Conservation (phyloP, 1,140 invertebrate species). For the Riptortus pedestris region DNA sequence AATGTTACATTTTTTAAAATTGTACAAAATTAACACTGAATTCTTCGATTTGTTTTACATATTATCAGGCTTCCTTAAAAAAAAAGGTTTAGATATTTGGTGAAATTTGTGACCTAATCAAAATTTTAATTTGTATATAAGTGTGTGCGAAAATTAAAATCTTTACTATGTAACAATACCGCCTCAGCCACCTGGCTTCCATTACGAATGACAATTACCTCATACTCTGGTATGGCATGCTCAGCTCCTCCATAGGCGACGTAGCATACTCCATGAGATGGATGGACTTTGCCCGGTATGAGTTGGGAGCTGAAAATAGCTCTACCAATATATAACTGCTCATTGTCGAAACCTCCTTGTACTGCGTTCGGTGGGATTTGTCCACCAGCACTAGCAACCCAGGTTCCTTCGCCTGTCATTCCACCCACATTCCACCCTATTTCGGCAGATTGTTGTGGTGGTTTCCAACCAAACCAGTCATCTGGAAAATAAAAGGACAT, state of each 20-base stretch:
- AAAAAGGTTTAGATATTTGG: too few relatives aligned
- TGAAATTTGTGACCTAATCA: too few relatives aligned
- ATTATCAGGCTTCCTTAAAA: too few relatives aligned
- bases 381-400: conserved; percentile 54
- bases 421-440: not conserved
- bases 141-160: too few relatives aligned
- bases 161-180: too few relatives aligned
- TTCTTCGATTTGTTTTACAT: too few relatives aligned
- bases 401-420: conserved; percentile 35
- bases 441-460: not conserved
- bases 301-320: conserved; percentile 60
- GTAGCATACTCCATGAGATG: conserved; percentile 60
- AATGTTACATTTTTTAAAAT: too few relatives aligned
- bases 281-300: conserved; percentile 65
- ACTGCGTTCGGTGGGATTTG: conserved; percentile 59
- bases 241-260: conserved; percentile 67
- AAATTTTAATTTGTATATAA: too few relatives aligned
- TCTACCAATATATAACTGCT: conserved; percentile 60
- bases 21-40: too few relatives aligned
- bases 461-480: conserved; percentile 19
- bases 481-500: conserved; percentile 22
- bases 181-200: too few relatives aligned
- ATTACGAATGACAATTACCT: too few relatives aligned
- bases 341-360: conserved; percentile 60
- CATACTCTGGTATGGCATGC: conserved; percentile 59